Base-by-base conservation (phyloP, 2,888 invertebrate genomes). In the Polyommatus icarus region DNA sequence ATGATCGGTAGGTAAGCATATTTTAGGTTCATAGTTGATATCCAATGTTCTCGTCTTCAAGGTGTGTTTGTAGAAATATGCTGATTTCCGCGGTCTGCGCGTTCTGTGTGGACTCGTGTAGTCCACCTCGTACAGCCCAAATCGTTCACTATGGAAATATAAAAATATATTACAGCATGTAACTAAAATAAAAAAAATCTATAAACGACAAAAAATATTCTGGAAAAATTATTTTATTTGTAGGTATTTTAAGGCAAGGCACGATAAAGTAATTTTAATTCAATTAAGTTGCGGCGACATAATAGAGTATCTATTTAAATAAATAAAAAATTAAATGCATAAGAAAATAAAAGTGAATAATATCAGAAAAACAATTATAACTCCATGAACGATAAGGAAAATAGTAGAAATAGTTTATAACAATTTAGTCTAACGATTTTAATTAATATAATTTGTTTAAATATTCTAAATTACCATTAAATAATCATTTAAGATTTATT, bases 51-150 rank as follows among this genome's bases (percentile, higher is more conserved):
- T 82, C n/a, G 82, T 79, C 20, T 82, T 79, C 24, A 84, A 7
- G 1, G 83, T 80, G 71, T 84, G 78, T 80, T 84, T 84, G 80
- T 82, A 83, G 71, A 84, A 82, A 81, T 83, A 84, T 59, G 84
- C 84, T n/a, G 84, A 84, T 77, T 83, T 84, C 78, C 84, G 82
- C 29, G 83, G 83, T 46, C 82, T 83, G 67, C 85, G 84, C 77
- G 81, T 84, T 54, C 84, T 82, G 71, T 80, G 79, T 0, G 82
- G 79, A 71, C 79, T 80, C 29, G 80, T 76, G 79, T 81, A 84
- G 79, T 85, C 84, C 73, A 84, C 84, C 59, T 84, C 83, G 79
- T 85, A 85, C 15, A 85, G 78, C 4, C 85, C 85, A 59, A 84
- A 86, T 0, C 84, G 82, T n/a, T 84, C 83, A 4, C 86, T 86